Conservation (phyloP, 2,113 vertebrate species). For the Crypturellus undulatus region DNA sequence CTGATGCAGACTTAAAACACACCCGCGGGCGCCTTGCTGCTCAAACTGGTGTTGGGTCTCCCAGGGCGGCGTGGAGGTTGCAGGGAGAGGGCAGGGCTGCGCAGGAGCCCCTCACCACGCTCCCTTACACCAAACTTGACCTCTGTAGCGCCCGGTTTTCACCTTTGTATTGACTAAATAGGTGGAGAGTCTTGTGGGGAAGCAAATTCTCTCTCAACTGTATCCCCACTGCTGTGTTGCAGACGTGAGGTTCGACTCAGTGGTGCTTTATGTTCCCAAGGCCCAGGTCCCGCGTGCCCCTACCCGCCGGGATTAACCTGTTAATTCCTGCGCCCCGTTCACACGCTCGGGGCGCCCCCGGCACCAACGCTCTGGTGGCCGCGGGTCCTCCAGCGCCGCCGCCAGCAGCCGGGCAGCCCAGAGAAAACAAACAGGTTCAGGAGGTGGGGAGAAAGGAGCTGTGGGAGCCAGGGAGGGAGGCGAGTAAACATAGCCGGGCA, state of each 20-base stretch:
- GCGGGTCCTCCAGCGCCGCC: not conserved
- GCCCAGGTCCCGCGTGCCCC: not conserved
- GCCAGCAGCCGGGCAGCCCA: not conserved
- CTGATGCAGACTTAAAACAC: conserved; percentile 16
- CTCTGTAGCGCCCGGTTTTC: accelerated
- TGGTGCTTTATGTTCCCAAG: not conserved
- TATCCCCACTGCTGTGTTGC: not conserved
- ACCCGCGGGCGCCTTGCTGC: conserved; percentile 1
- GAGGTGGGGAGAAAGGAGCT: conserved; percentile 34
- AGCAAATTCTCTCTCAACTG: not conserved
- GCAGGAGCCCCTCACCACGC: not conserved
- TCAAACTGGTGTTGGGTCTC: not conserved
- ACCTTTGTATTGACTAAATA: conserved; percentile 12
- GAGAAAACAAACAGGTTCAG: conserved; percentile 56
- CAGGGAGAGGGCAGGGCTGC: not conserved
- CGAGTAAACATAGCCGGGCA: conserved; percentile 61
- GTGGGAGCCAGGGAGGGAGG: not conserved
- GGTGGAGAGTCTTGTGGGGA: not conserved
- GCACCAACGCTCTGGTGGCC: not conserved
- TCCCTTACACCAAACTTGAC: not conserved
- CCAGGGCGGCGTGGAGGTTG: not conserved
- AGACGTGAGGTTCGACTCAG: not conserved
- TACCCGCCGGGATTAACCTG: not conserved
- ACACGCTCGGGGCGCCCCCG: not conserved
- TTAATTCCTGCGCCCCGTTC: not conserved